Percentiles rank a stretch among this genome's conserved stretches.
Conservation (phyloP, 2,113 vertebrate species). For the Pangasianodon gigas region DNA sequence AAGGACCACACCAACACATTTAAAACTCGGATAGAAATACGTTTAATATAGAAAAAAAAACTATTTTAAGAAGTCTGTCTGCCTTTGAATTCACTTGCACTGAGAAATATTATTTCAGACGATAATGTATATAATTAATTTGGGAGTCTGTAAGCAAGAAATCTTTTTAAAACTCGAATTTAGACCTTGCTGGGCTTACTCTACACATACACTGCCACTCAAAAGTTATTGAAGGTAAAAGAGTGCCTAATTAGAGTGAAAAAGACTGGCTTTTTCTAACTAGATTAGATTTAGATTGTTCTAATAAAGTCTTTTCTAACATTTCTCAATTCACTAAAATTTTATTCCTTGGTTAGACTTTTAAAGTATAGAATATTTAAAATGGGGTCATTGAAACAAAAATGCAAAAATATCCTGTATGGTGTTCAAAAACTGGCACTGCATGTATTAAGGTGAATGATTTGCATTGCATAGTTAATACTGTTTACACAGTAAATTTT, state of each 20-base stretch:
- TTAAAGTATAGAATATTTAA: background rate
- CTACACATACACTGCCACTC: background rate
- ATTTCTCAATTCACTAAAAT: background rate
- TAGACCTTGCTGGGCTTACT: background rate
- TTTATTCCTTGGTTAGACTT: background rate
- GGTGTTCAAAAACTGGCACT: background rate
- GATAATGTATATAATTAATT: background rate
- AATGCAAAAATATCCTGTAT: background rate
- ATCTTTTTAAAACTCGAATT: background rate
- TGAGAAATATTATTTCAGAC: background rate
- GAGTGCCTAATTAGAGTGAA: background rate
- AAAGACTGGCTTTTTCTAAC: background rate
- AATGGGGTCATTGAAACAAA: background rate
- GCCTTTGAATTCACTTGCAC: background rate
- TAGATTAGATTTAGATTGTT: background rate
- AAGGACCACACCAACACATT: too few relatives aligned
- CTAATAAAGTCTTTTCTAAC: background rate
- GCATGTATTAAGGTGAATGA: background rate
- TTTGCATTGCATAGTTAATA: background rate
- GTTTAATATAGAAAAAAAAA: too few relatives aligned
- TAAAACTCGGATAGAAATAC: background rate
- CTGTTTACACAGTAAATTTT: background rate
- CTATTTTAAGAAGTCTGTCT: too few relatives aligned
- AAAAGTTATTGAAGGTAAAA: background rate
- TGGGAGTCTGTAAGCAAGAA: background rate